Evolutionary conservation across 2,797 vertebrate genomes (phyloP), one percentile per base, ranked within the genome.

Genomic region (Melopsittacus undulatus): DNA sequence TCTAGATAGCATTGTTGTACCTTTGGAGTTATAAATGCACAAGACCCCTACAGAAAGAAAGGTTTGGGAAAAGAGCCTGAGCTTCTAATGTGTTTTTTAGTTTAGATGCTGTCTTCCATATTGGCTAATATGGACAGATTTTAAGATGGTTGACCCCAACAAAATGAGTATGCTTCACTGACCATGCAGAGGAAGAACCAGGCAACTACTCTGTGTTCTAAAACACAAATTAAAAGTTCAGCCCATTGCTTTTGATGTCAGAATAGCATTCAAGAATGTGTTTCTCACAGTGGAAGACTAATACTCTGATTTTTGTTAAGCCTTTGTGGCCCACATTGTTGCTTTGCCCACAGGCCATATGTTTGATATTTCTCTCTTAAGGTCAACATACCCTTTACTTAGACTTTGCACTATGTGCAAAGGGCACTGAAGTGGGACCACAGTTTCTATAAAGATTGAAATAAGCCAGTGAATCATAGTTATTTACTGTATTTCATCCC

Each of bases 401-500:
- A 66, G 36, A 85, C 36, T 54, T 89, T 69, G 18, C 81, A 48
- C 27, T 66, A 0, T 48, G 84, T 95, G 95, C 96, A 96, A 96
- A 90, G 67, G 51, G 92, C 95, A 94, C 73, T 94, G 92, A 90
- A 95, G 87, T 90, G 93, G n/a, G 87, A 92, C 94, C 26, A 34
- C 15, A 27, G 70, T 82, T 96, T 90, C 95, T 83, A 48, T 90
- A 81, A 90, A 93, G 96, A 77, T 90, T 91, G 86, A 68, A 94
- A 76, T 91, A 85, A 95, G 78, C 59, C 38, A 89, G 12, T 84
- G 91, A 88, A 64, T 91, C 9, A 1, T 81, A 36, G 48, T 95
- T 97, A 96, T 89, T 97, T 97, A 82, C 93, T 95, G 94, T 94
- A 95, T 90, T 96, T 80, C 36, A 78, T 68, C 85, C 63, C 79